Conservation (phyloP, 2,113 vertebrate genomes). For the Ptyas mucosa region DNA sequence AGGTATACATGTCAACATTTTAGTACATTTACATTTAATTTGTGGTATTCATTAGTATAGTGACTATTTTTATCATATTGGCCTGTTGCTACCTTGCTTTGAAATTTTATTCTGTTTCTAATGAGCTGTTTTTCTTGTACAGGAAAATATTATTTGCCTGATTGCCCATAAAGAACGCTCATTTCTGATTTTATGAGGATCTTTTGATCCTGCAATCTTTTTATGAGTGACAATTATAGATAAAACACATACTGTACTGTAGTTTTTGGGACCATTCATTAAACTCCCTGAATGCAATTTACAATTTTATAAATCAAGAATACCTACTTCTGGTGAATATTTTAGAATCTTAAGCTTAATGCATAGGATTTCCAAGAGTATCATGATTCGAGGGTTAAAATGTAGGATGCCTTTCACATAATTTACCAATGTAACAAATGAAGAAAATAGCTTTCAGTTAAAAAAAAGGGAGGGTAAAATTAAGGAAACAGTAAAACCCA, state of each 20-base stretch:
- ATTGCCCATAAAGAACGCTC: neutral
- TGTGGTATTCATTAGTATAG: neutral
- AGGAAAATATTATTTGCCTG: neutral
- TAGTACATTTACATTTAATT: neutral
- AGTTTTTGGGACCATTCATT: neutral
- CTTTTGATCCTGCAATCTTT: neutral
- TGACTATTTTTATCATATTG: neutral
- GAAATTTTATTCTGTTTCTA: neutral
- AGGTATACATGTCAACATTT: slow-evolving; percentile 3
- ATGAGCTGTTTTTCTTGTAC: neutral
- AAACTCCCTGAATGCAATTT: neutral
- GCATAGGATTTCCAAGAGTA: neutral
- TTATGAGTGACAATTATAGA: neutral
- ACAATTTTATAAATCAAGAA: neutral
- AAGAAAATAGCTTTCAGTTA: neutral
- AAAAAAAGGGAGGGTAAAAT: neutral
- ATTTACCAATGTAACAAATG: neutral
- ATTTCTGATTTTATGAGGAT: neutral
- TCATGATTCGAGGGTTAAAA: neutral
- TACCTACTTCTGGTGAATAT: neutral
- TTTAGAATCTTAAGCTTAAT: neutral
- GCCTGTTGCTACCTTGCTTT: neutral
- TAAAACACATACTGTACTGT: neutral
- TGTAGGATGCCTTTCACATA: neutral
- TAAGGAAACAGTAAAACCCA: neutral